phyloP scores from a whole-genome alignment of 1,140 invertebrate genomes.

The Brachystomella parvula region DNA sequence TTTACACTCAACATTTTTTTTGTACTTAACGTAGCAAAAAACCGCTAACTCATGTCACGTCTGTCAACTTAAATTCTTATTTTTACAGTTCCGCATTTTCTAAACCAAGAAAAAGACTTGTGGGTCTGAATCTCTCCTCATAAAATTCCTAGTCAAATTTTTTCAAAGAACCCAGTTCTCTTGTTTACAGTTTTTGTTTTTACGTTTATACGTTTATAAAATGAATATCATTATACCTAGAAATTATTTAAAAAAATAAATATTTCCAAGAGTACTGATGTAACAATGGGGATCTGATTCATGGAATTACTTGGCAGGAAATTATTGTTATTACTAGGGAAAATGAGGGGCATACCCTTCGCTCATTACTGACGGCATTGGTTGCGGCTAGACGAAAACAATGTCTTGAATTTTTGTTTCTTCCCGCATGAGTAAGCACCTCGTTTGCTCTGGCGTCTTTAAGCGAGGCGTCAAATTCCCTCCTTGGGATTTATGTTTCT shows the following conservation, averaged over 20 bases:
- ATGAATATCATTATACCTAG: too few relatives aligned
- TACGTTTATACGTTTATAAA: too few relatives aligned
- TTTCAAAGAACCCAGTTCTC: too few relatives aligned
- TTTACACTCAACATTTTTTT: background rate
- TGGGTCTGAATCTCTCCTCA: too few relatives aligned
- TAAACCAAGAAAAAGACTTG: too few relatives aligned
- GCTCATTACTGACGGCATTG: constrained; percentile 5
- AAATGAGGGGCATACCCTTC: background rate
- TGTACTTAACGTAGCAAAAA: background rate
- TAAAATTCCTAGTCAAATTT: too few relatives aligned
- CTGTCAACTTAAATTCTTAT: background rate
- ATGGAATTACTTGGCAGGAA: too few relatives aligned
- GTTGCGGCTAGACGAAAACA: background rate
- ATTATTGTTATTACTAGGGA: background rate
- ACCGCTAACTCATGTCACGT: too few relatives aligned
- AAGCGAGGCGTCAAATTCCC: background rate
- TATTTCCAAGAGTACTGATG: background rate
- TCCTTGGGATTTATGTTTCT: background rate
- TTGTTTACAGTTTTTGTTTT: too few relatives aligned
- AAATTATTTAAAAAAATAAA: background rate
- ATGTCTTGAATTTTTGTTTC: background rate
- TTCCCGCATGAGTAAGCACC: constrained; percentile 3
- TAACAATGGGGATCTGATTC: background rate
- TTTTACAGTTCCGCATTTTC: too few relatives aligned
- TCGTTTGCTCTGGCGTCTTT: background rate